phyloP scores from a whole-genome alignment of 2,888 invertebrate species.

The Augiades crinisus region DNA sequence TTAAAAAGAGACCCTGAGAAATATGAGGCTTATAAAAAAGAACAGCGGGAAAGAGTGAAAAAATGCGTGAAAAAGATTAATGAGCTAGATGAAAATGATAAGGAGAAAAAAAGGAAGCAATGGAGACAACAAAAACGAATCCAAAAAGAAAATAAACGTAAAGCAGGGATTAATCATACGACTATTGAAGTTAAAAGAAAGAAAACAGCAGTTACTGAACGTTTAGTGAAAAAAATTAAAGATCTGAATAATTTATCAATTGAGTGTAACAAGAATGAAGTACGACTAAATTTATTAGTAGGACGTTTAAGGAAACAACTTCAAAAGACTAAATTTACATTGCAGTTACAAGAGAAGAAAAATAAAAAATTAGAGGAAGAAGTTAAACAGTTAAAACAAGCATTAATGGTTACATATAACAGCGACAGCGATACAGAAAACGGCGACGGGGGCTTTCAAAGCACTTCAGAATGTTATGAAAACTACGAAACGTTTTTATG shows the following conservation, averaged over 20 bases:
- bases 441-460: conserved; percentile 28
- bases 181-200: no score
- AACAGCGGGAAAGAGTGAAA: conserved; percentile 19
- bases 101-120: conserved; percentile 15
- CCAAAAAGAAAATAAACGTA: conserved; percentile 9
- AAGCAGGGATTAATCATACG: conserved; percentile 1
- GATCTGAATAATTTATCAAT: no score
- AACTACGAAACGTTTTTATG: conserved; percentile 30
- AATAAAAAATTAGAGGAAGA: not conserved
- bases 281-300: no score
- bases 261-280: no score
- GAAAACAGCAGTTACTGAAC: conserved; percentile 12
- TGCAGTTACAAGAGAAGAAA: no score
- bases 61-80: conserved; percentile 15
- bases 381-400: not conserved
- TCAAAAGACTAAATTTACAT: no score
- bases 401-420: conserved; percentile 14
- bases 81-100: conserved; percentile 17
- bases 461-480: conserved; percentile 19
- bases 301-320: no score
- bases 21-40: conserved; percentile 20
- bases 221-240: no score
- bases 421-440: conserved; percentile 32
- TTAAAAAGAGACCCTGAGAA: conserved; percentile 25
- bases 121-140: conserved; percentile 23